Evolutionary conservation across 2,797 vertebrate genomes (phyloP).

Genomic region (Chrosomus eos): DNA sequence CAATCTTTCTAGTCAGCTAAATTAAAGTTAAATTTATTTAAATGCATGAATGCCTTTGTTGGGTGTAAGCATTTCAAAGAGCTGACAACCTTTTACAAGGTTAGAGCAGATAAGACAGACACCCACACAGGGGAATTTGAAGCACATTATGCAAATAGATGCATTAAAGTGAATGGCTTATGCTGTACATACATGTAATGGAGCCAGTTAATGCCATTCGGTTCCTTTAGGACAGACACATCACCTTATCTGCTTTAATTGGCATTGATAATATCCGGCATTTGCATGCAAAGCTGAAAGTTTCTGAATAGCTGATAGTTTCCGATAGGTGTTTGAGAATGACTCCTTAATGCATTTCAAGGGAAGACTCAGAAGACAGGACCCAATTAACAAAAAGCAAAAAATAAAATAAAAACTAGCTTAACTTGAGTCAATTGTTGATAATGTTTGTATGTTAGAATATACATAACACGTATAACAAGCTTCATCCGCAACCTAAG

Average conservation of each 20-base stretch:
- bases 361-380: neutral
- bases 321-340: neutral
- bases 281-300: neutral
- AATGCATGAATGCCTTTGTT: conserved; percentile 34
- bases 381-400: neutral
- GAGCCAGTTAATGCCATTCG: conserved; percentile 35
- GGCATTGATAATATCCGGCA: conserved; percentile 11
- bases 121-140: conserved; percentile 28
- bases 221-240: conserved; percentile 37
- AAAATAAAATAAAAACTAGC: too few relatives aligned
- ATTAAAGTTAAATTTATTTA: conserved; percentile 31
- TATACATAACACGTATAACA: too few relatives aligned
- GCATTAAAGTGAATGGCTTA: conserved; percentile 21
- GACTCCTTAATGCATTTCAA: neutral
- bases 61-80: conserved; percentile 27
- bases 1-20: conserved; percentile 22
- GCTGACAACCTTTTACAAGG: conserved; percentile 39
- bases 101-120: conserved; percentile 38
- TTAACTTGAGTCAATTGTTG: neutral
- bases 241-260: conserved; percentile 41
- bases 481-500: neutral
- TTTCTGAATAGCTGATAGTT: neutral
- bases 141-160: conserved; percentile 46
- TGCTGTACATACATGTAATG: conserved; percentile 24
- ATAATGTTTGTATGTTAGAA: neutral